Conservation (phyloP, 2,888 invertebrate genomes). For the Amphipoea oculea region DNA sequence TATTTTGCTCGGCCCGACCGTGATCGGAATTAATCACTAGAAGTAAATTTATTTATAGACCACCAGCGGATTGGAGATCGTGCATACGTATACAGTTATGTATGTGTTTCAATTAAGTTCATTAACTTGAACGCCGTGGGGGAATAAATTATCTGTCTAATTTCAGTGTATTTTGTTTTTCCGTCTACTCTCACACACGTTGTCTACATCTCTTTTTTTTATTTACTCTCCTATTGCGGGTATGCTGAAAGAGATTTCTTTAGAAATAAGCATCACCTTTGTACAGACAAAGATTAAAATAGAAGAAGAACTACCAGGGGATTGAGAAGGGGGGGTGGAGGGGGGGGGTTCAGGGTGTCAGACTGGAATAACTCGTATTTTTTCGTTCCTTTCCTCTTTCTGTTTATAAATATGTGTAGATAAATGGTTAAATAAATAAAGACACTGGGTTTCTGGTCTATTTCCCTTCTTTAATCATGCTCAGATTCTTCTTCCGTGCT, state of each 20-base stretch:
- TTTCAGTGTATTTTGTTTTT: conserved; percentile 8
- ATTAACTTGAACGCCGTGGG: conserved; percentile 34
- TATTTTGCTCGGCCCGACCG: conserved; percentile 84
- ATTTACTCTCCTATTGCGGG: background rate
- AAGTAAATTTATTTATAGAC: conserved; percentile 79
- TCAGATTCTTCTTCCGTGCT: background rate
- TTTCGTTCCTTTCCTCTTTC: background rate
- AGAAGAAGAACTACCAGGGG: too few relatives aligned
- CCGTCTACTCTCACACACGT: background rate
- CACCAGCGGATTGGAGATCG: conserved; percentile 56
- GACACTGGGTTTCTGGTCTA: background rate
- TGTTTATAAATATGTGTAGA: background rate
- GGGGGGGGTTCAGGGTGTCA: too few relatives aligned
- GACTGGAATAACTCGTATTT: background rate
- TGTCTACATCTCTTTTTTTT: background rate
- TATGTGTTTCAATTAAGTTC: conserved; percentile 49
- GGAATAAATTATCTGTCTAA: conserved; percentile 41
- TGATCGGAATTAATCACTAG: conserved; percentile 86
- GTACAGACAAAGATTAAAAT: too few relatives aligned
- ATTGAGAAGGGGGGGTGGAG: too few relatives aligned
- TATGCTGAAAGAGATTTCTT: background rate
- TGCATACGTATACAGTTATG: conserved; percentile 54
- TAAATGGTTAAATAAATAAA: background rate
- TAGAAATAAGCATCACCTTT: background rate
- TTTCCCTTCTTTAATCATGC: background rate